Evolutionary conservation across 2,888 invertebrate genomes (phyloP), one percentile per base, ranked within the genome.

Genomic region (Phyto melanocephala): DNA sequence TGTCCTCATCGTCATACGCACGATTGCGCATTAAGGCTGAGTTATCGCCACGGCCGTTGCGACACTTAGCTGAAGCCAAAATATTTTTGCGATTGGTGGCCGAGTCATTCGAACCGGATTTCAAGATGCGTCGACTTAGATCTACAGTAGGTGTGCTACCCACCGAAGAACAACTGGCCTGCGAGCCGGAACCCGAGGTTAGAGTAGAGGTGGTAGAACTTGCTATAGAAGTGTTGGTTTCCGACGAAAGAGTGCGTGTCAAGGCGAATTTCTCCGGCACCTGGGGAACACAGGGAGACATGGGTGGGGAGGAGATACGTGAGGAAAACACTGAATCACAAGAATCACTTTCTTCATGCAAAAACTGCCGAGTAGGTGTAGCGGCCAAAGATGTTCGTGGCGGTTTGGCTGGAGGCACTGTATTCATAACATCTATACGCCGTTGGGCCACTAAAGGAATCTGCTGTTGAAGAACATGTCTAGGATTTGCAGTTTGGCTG

Each of bases 261-360:
- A 95, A 91, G 58, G 92, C 92, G 72, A 93, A 92, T 89, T 93
- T 93, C 85, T 93, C 92, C 65, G 93, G 92, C 50, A 92, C 89
- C 20, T 92, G 92, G n/a, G 91, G 89, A 85, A 92, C 88, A 58
- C 92, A 92, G 89, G 87, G 95, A 0, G 96, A 95, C 84, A 93
- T 92, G 4, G 94, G 94, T 1, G 95, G 96, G 28, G 96, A 96
- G 54, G 96, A 96, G 70, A 96, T 94, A 85, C 95, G 95, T 60
- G 95, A 95, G 89, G 96, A 96, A 89, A 97, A 95, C 4, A 96
- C 96, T 33, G 96, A 97, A 90, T 97, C 97, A 71, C 82, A 82
- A 87, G 96, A 96, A 89, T 97, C 97, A 83, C 91, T 91, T 80
- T 91, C 91, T 82, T 89, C 89, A 54, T 89, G 89, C 28, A 86